Conservation (phyloP, 1,140 invertebrate genomes). For the Drosophila melanica region DNA sequence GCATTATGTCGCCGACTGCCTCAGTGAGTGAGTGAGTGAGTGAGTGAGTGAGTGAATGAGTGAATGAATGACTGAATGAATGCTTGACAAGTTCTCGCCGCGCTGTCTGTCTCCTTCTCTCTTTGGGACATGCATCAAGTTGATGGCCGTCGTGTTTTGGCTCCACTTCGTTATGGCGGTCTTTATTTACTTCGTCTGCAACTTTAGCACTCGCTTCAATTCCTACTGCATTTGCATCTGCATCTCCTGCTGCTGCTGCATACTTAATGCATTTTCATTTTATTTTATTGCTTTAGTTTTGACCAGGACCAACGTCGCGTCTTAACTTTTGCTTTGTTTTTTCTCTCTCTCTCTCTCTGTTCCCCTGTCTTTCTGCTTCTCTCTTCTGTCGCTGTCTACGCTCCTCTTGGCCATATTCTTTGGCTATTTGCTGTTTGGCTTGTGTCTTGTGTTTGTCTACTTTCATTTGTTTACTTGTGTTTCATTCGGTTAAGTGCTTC, state of each 20-base stretch:
- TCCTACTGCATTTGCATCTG: slow-evolving; percentile 39
- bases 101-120: neutral
- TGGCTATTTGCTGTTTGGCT: slow-evolving; percentile 62
- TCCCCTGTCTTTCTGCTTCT: neutral
- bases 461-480: slow-evolving; percentile 81
- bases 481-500: slow-evolving; percentile 82
- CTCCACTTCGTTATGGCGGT: neutral
- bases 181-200: slow-evolving; percentile 14
- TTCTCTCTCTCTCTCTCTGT: no score
- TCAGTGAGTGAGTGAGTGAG: slow-evolving; percentile 30
- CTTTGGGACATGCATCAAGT: slow-evolving; percentile 63
- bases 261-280: slow-evolving; percentile 77
- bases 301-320: slow-evolving; percentile 19
- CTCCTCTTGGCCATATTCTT: slow-evolving; percentile 6
- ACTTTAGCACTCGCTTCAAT: slow-evolving; percentile 10
- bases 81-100: slow-evolving; percentile 52
- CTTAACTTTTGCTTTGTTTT: slow-evolving; percentile 21
- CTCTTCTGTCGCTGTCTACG: slow-evolving; percentile 8
- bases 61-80: slow-evolving; percentile 12
- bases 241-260: slow-evolving; percentile 43
- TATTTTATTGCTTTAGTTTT: slow-evolving; percentile 79
- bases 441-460: slow-evolving; percentile 74
- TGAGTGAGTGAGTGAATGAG: slow-evolving; percentile 19
- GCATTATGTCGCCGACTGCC: slow-evolving; percentile 58
- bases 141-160: slow-evolving; percentile 52